Conservation (phyloP, 35 echinoderm and acorn worm species). For the Strongylocentrotus purpuratus region DNA sequence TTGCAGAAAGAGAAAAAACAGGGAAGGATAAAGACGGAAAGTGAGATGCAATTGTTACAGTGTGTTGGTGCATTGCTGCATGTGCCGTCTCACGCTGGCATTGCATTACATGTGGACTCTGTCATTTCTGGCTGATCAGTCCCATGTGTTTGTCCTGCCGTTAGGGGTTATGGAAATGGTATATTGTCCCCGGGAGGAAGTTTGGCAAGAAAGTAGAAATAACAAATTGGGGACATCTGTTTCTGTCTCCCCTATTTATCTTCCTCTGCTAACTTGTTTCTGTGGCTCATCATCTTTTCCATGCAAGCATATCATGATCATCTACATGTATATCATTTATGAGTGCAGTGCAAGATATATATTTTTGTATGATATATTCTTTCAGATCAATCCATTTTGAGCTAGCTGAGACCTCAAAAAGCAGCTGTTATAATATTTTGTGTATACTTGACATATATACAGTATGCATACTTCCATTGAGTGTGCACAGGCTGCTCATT, state of each 20-base stretch:
- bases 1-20: neutral
- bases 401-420: no score
- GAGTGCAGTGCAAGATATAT: no score
- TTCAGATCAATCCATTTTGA: no score
- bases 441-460: neutral
- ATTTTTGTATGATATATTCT: no score
- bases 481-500: neutral
- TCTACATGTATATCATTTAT: no score
- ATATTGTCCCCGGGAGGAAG: neutral
- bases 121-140: neutral
- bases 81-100: neutral
- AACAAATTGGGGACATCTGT: neutral
- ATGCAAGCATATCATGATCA: neutral
- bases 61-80: neutral
- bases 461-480: neutral
- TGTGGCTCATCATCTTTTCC: neutral
- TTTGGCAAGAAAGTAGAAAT: neutral
- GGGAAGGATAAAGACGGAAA: neutral
- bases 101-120: neutral
- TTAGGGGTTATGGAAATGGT: neutral
- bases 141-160: neutral
- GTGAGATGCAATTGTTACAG: constrained; percentile 10
- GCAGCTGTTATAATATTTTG: neutral
- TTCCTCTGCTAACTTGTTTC: neutral
- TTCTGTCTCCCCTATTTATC: constrained; percentile 1